Evolutionary conservation across 2,888 invertebrate species (phyloP), one percentile per base, ranked within the genome.

Genomic region (Dryadula phaetusa): DNA sequence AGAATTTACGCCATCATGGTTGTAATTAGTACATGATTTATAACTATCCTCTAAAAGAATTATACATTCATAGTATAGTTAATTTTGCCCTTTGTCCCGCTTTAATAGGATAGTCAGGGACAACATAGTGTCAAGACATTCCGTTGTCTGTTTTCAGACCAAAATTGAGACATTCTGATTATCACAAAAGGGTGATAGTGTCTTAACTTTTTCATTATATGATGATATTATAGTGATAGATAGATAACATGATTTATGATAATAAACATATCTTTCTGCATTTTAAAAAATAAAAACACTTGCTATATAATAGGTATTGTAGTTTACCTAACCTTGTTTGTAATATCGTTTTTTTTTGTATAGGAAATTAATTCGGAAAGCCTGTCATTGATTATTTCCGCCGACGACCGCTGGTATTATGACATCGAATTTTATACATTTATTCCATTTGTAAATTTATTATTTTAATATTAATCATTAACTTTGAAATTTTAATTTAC

Each of bases 361-460:
- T 61, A 66, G 69, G 70, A 70, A 66, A 70, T 70, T 70, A 70
- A 66, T 69, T 69, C 70, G 69, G 66, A 70, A 69, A 61, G 60
- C 66, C 49, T 46, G 61, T 64, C 66, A 70, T 66, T 69, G 69
- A 53, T 47, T 64, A 69, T 69, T 70, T 70, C 70, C 70, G 70
- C 18, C 64, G 67, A 49, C 53, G 32, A 28, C 28, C 47, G 67
- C 56, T 34, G 46, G 4, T 20, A 32, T 32, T 40, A 62, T 49
- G 10, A 20, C 28, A 32, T 22, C 34, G 5, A 46, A 37, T 47
- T 66, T 52, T 28, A 52, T 12, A 52, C 32, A 32, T 52, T 16
- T 32, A 52, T 18, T 52, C 2, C 16, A 16, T 52, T 32, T 16
- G 16, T 52, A 16, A 1, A 16, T 16, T 16, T 16, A 52, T 16